Percentiles rank a stretch among this genome's conserved stretches.
These are phyloP conservation scores for Microtus pennsylvanicus DNA, from an alignment of 2,113 vertebrate species.

Conservation along the genomic window DNA sequence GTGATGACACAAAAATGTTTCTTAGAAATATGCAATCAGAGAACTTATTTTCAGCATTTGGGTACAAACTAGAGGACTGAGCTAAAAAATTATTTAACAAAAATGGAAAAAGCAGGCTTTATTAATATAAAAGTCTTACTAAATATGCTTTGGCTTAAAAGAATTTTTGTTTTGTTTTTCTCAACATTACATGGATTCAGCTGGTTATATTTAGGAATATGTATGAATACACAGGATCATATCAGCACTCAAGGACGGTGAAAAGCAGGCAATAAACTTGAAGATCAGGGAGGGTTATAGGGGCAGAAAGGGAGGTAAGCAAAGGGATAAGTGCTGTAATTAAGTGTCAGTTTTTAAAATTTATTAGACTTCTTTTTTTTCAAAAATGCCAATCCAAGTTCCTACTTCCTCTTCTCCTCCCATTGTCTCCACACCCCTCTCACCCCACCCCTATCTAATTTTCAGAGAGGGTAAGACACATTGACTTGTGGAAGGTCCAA, in stretches of 20 bases:
- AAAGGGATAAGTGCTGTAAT: too few species aligned
- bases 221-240: not conserved
- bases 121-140: not conserved
- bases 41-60: not conserved
- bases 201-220: not conserved
- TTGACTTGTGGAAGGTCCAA: too few species aligned
- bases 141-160: not conserved
- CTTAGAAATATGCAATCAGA: not conserved
- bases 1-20: not conserved
- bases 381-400: too few species aligned
- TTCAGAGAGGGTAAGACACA: too few species aligned
- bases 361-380: too few species aligned
- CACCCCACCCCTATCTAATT: too few species aligned
- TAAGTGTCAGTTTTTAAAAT: too few species aligned
- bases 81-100: not conserved
- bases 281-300: not conserved
- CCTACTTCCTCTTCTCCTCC: too few species aligned
- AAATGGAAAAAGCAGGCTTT: not conserved
- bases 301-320: too few species aligned
- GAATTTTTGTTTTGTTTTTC: not conserved
- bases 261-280: not conserved
- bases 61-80: rapidly evolving
- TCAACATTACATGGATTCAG: not conserved
- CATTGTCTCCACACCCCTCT: too few species aligned
- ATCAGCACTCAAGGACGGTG: not conserved